Evolutionary conservation across 2,888 invertebrate species (phyloP).

Genomic region (Ennomos erosarius): DNA sequence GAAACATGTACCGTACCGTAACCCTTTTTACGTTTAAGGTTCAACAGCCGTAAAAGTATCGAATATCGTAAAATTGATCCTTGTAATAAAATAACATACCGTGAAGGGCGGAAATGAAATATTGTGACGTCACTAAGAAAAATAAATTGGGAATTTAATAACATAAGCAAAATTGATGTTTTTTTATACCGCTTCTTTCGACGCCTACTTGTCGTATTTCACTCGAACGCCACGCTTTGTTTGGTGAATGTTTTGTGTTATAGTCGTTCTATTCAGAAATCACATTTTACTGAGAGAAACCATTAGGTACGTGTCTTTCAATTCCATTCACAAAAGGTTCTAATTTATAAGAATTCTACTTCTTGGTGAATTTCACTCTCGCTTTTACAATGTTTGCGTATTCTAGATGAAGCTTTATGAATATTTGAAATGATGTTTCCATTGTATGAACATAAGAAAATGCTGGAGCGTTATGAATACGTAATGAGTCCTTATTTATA

Average conservation of each 20-base stretch:
- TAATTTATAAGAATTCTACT: conserved; percentile 51
- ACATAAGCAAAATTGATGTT: conserved; percentile 42
- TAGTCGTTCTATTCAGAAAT: conserved; percentile 43
- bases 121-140: conserved; percentile 59
- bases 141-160: conserved; percentile 56
- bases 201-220: conserved; percentile 17
- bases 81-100: conserved; percentile 73
- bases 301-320: conserved; percentile 47
- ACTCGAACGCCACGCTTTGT: conserved; percentile 41
- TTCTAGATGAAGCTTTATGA: conserved; percentile 29
- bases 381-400: conserved; percentile 32
- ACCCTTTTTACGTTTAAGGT: conserved; percentile 74
- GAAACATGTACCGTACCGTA: conserved; percentile 59
- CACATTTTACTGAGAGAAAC: conserved; percentile 44
- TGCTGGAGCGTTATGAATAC: conserved; percentile 8
- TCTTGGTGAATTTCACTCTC: conserved; percentile 39
- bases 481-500: conserved; percentile 3
- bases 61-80: conserved; percentile 76
- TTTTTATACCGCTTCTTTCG: conserved; percentile 27
- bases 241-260: conserved; percentile 40
- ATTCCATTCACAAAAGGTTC: conserved; percentile 50
- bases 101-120: conserved; percentile 73
- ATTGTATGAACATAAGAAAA: conserved; percentile 21
- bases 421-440: conserved; percentile 27
- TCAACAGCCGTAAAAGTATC: conserved; percentile 78